phyloP scores from a whole-genome alignment of 1,140 invertebrate species.

The Lamellibrachia luymesi region DNA sequence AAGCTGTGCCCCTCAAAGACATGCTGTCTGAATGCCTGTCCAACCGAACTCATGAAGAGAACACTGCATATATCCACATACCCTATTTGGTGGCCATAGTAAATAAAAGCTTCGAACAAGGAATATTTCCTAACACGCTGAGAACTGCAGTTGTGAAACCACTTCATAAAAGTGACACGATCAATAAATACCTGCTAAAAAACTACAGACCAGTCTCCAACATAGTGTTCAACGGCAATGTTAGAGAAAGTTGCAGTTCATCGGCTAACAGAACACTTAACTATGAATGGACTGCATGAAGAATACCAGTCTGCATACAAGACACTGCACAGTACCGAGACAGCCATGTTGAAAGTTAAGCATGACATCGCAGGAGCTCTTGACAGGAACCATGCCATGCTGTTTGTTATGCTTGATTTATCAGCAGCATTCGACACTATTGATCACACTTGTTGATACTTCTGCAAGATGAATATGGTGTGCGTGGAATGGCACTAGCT shows the following conservation, averaged over 20 bases:
- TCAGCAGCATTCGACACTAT: neutral
- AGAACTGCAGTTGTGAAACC: neutral
- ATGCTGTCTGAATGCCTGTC: neutral
- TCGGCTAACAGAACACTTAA: neutral
- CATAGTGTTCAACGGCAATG: neutral
- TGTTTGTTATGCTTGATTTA: neutral
- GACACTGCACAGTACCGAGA: neutral
- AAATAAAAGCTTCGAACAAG: neutral
- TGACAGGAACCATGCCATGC: neutral
- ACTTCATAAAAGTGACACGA: neutral
- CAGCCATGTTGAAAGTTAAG: neutral
- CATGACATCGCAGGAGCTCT: neutral
- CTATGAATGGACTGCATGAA: neutral
- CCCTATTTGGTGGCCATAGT: neutral
- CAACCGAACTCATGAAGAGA: neutral
- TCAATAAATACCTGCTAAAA: neutral
- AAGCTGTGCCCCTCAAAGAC: neutral
- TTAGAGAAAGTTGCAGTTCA: neutral
- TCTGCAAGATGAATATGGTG: too few relatives aligned
- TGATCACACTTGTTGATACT: neutral
- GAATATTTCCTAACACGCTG: neutral
- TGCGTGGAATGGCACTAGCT: neutral
- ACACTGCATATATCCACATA: neutral
- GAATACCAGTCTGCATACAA: neutral
- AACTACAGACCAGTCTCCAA: neutral